Base-by-base conservation (phyloP, 2,113 vertebrate genomes). In the Trichomycterus rosablanca region DNA sequence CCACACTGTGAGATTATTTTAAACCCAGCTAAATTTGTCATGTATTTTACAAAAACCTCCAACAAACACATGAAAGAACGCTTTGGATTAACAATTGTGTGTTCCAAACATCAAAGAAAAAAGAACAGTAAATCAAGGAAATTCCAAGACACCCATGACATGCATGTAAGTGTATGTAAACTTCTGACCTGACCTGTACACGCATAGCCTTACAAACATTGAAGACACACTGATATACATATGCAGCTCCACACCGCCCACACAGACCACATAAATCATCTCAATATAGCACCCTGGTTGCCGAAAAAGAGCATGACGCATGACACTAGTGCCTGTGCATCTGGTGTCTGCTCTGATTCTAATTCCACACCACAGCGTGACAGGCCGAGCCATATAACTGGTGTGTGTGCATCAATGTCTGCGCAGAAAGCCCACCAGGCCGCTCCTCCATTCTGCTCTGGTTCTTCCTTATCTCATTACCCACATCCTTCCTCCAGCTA, bases 381-480 rank as follows among this genome's bases (percentile, higher is more conserved):
- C 68, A 59, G 61, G n/a, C 2, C 12, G n/a, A 43, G 44, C 59
- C 68, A 56, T 37, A 43, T 71, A 30, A 60, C 56, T 48, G 39
- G 46, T 55, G 50, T 54, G 34, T 59, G 55, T 44, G 53, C 56
- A 15, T 44, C 14, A 26, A 7, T 48, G 30, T 39, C 7, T 54
- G 48, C 46, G 30, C 23, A 8, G 23, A 57, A 44, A 70, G 43
- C 48, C 56, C 58, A 57, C 71, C 50, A 52, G 48, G 37, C 56
- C 32, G 53, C 50, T 49, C 19, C 46, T 11, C 51, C 32, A 30
- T 60, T 48, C 48, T 68, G 57, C 57, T 45, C 56, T 26, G 15
- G 66, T 50, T 61, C 28, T 42, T 54, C 59, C 58, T 63, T 74
- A 74, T 63, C 72, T 74, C 72, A 74, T 74, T 74, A 74, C 39